These are phyloP conservation scores for Sinocyclocheilus anophthalmus DNA, from an alignment of 2,113 vertebrate genomes.

Conservation along the genomic window DNA sequence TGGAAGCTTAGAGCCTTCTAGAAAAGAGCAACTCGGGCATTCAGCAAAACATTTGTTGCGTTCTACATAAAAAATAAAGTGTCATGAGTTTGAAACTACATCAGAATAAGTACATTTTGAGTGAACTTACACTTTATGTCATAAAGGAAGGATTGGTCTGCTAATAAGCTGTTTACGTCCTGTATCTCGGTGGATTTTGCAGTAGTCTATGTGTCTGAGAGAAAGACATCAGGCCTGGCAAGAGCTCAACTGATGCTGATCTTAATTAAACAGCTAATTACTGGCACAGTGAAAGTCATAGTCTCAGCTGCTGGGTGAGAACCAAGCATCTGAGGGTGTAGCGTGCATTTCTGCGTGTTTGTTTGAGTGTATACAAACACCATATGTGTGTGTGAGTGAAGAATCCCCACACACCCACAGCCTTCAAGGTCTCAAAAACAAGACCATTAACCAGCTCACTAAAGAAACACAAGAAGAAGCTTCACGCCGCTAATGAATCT, in stretches of 20 bases:
- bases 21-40: background rate
- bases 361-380: background rate
- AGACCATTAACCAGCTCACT: conserved; percentile 34
- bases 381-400: background rate
- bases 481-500: conserved; percentile 38
- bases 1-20: no score
- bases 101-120: background rate
- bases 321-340: conserved; percentile 27
- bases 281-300: conserved; percentile 77
- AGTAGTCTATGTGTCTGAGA: conserved; percentile 28
- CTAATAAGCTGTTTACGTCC: background rate
- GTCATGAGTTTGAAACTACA: background rate
- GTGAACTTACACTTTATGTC: background rate
- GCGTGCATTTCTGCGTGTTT: background rate
- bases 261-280: conserved; percentile 85
- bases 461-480: conserved; percentile 26
- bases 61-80: no score
- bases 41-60: background rate
- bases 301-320: conserved; percentile 61
- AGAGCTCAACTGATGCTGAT: conserved; percentile 71
- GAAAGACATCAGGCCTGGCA: conserved; percentile 58
- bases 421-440: conserved; percentile 27
- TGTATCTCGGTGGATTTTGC: background rate
- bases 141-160: background rate
- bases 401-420: background rate